Evolutionary conservation across 2,113 vertebrate genomes (phyloP), one percentile per base, ranked within the genome.

Genomic region (Apteryx owenii): DNA sequence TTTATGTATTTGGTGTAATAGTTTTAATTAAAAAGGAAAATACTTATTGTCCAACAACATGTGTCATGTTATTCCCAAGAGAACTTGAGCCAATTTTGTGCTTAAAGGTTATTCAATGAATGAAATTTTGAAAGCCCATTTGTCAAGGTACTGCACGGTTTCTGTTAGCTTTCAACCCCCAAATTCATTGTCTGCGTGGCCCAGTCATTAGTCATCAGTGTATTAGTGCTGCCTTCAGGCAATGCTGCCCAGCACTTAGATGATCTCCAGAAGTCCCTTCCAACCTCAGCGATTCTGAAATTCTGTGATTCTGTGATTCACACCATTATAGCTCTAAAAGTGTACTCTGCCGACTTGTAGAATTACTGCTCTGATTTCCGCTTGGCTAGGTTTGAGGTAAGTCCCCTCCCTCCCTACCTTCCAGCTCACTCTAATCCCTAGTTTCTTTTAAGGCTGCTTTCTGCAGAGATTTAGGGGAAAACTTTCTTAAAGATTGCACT

Each of bases 161-260:
- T 98, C 97, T 98, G 98, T 98, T 98, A 97, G 97, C 97, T 98
- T 98, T 98, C 98, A 98, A 69, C 79, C 97, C 97, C 98, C 98
- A 98, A 98, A 99, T 98, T 99, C 99, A 99, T 99, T 99, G 99
- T 99, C 99, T 98, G 96, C 97, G 54, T 90, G 98, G 99, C 98
- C 98, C 98, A 97, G 98, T 99, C 99, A 99, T 99, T 99, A 99
- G 99, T 99, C 99, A 99, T 98, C 98, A 97, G 97, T 98, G 98
- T 98, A 90, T 99, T 98, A 98, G 98, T 93, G 98, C 98, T 99
- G 98, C 99, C 99, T 98, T 97, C 97, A 93, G 98, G 98, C 98
- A 98, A 89, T 94, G 97, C 97, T 98, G 98, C 98, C 98, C 97
- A 70, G 98, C 97, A 97, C 98, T 98, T 98, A 38, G 36, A 38